Conservation (phyloP, 2,888 invertebrate genomes). For the Caenorhabditis afra region DNA sequence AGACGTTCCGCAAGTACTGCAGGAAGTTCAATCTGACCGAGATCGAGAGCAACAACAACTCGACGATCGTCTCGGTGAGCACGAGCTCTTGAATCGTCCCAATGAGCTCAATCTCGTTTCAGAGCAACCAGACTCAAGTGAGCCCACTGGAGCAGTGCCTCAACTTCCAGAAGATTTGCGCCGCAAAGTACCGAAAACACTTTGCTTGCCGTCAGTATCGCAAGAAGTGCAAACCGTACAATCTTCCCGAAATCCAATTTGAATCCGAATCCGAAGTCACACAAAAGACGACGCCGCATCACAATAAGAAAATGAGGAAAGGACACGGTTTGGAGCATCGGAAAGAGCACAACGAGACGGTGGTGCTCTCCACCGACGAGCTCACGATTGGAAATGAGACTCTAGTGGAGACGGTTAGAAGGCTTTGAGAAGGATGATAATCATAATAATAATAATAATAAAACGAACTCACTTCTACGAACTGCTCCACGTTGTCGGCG, state of each 20-base stretch:
- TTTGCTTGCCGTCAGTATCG: slow-evolving; percentile 57
- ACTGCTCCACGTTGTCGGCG: slow-evolving; percentile 80
- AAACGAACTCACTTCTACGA: slow-evolving; percentile 72
- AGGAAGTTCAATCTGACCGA: slow-evolving; percentile 34
- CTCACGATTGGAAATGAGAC: slow-evolving; percentile 47
- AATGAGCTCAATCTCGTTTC: neutral
- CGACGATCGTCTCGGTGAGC: slow-evolving; percentile 12
- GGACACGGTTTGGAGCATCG: slow-evolving; percentile 36
- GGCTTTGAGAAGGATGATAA: slow-evolving; percentile 19
- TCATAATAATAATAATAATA: slow-evolving; percentile 17
- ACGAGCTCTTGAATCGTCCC: neutral
- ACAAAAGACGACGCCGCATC: slow-evolving; percentile 29
- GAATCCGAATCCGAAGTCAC: slow-evolving; percentile 34
- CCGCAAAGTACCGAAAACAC: slow-evolving; percentile 55
- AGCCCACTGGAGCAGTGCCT: slow-evolving; percentile 51
- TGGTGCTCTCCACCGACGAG: slow-evolving; percentile 22
- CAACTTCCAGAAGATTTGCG: slow-evolving; percentile 58
- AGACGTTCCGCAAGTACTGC: slow-evolving; percentile 45
- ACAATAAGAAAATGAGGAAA: slow-evolving; percentile 27
- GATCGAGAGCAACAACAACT: slow-evolving; percentile 28
- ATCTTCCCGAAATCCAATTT: slow-evolving; percentile 40
- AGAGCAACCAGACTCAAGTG: slow-evolving; percentile 1
- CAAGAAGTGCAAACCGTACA: slow-evolving; percentile 51
- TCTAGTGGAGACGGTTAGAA: slow-evolving; percentile 30
- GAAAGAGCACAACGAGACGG: slow-evolving; percentile 32